Evolutionary conservation across 37 sponge, comb jelly and placozoan species (phyloP).

Genomic region (Spongia lamella): DNA sequence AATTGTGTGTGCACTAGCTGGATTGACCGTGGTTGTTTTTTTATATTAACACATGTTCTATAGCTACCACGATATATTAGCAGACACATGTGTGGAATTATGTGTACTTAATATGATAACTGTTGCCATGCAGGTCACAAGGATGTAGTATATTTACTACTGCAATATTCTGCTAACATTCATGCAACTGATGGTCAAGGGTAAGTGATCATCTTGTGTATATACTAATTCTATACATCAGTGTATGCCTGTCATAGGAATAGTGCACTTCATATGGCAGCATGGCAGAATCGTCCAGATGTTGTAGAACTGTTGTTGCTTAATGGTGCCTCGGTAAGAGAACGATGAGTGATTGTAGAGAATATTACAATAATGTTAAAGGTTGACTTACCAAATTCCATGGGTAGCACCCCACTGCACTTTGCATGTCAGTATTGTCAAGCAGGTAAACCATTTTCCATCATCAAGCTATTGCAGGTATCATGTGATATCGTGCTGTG

Average conservation of each 20-base stretch:
- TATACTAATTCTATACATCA: not conserved
- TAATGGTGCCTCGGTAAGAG: slow-evolving; percentile 71
- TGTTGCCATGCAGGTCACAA: slow-evolving; percentile 43
- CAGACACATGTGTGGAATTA: too few species aligned
- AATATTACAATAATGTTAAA: not conserved
- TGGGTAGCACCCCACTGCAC: slow-evolving; percentile 81
- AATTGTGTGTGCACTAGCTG: too few species aligned
- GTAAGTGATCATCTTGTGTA: slow-evolving; percentile 24
- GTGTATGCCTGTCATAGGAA: slow-evolving; percentile 55
- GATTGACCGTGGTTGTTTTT: too few species aligned
- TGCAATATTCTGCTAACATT: slow-evolving; percentile 69
- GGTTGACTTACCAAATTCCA: slow-evolving; percentile 43
- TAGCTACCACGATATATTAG: too few species aligned
- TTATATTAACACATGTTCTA: too few species aligned
- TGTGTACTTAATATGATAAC: too few species aligned
- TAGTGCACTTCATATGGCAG: slow-evolving; percentile 85
- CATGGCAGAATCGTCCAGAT: slow-evolving; percentile 82
- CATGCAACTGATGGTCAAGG: slow-evolving; percentile 54
- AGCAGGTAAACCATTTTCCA: slow-evolving; percentile 72
- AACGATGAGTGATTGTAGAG: too few species aligned
- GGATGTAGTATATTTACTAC: slow-evolving; percentile 48
- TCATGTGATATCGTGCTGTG: not conserved
- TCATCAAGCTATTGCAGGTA: slow-evolving; percentile 73
- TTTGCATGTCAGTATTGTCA: slow-evolving; percentile 79
- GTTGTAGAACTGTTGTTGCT: slow-evolving; percentile 75